These are phyloP conservation scores for Thaumatotibia leucotreta DNA, from an alignment of 1,140 invertebrate species.

Conservation along the genomic window DNA sequence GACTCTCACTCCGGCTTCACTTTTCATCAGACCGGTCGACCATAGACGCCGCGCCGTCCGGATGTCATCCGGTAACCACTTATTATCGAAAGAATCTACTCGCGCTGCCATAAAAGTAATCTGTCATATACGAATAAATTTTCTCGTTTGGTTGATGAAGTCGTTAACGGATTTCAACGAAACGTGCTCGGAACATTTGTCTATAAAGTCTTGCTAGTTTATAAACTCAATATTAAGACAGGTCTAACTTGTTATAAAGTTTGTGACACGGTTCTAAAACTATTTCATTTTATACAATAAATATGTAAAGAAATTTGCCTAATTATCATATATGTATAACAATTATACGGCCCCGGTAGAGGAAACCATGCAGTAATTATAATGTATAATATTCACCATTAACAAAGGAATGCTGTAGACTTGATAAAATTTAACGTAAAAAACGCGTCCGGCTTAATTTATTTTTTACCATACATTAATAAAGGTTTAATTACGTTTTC, in stretches of 20 bases:
- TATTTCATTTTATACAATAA: too few relatives aligned
- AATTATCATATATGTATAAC: too few relatives aligned
- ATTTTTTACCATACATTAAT: background rate
- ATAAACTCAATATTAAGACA: background rate
- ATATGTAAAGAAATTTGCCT: too few relatives aligned
- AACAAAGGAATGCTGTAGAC: too few relatives aligned
- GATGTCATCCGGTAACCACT: background rate
- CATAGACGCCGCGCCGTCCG: background rate
- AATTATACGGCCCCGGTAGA: too few relatives aligned
- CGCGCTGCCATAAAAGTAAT: background rate
- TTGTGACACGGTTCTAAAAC: background rate
- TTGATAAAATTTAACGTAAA: too few relatives aligned
- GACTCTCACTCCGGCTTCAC: slow-evolving; percentile 26
- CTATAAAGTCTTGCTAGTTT: background rate
- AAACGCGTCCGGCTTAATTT: background rate
- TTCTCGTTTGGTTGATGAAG: background rate
- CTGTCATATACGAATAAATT: background rate
- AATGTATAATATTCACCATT: too few relatives aligned
- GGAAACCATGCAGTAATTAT: too few relatives aligned
- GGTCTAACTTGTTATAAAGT: background rate
- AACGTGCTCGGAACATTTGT: background rate
- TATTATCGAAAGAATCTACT: background rate
- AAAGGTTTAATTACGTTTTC: background rate
- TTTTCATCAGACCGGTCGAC: slow-evolving; percentile 4
- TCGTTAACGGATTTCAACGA: background rate